phyloP scores from a whole-genome alignment of 2,113 vertebrate genomes.

The Phyllopteryx taeniolatus region DNA sequence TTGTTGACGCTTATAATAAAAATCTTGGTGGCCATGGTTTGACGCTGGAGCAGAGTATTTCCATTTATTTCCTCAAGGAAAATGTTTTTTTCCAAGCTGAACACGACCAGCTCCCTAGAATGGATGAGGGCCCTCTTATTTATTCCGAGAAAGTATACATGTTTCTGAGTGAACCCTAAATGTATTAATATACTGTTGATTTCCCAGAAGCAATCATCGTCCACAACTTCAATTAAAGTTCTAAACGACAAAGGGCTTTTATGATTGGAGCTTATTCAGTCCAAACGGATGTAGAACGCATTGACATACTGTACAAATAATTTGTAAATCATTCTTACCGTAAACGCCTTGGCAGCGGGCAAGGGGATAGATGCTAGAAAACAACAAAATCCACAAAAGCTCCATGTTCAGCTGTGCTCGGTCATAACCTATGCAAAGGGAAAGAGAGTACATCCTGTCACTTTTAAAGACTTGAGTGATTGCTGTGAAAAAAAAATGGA shows the following conservation, averaged over 20 bases:
- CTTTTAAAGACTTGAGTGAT: conserved; percentile 18
- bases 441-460: conserved; percentile 2
- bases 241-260: conserved; percentile 21
- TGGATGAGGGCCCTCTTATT: neutral
- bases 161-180: neutral
- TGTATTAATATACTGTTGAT: conserved; percentile 42
- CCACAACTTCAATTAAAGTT: conserved; percentile 37
- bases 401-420: conserved; percentile 78
- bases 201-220: conserved; percentile 42
- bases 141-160: neutral
- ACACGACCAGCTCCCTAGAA: neutral
- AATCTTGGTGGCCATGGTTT: neutral
- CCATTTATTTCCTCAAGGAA: neutral
- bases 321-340: conserved; percentile 65
- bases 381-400: conserved; percentile 79
- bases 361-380: conserved; percentile 67
- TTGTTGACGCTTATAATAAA: neutral
- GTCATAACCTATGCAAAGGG: conserved; percentile 71
- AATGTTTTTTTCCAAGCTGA: neutral
- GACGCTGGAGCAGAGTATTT: neutral
- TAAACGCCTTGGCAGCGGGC: conserved; percentile 76
- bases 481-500: neutral
- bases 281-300: conserved; percentile 26
- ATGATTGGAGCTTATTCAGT: conserved; percentile 11
- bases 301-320: conserved; percentile 10